Conservation (phyloP, 2,888 invertebrate genomes). For the Catocala fraxini region DNA sequence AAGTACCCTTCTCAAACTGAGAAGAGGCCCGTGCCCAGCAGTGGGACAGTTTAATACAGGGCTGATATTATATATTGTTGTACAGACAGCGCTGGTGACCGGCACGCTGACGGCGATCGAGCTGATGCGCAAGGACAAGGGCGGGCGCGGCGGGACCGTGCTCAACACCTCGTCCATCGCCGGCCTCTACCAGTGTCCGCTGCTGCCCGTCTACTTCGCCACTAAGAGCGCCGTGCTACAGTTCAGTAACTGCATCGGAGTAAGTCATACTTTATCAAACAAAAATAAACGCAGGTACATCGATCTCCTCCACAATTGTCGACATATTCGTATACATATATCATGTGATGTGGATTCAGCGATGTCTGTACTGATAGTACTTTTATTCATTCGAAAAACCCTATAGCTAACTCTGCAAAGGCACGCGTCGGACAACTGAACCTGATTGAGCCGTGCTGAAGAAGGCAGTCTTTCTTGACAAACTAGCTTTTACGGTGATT, state of each 20-base stretch:
- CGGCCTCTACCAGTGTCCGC: conserved; percentile 40
- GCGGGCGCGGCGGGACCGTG: conserved; percentile 60
- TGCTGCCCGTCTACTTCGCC: conserved; percentile 54
- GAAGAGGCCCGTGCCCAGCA: too few relatives aligned
- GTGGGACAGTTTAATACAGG: too few relatives aligned
- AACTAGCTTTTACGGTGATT: too few relatives aligned
- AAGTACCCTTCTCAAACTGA: conserved; percentile 14
- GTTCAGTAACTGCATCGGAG: conserved; percentile 61
- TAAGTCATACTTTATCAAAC: conserved; percentile 35
- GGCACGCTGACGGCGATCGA: conserved; percentile 56
- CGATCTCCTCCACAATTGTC: too few relatives aligned
- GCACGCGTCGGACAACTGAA: too few relatives aligned
- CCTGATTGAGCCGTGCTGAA: too few relatives aligned
- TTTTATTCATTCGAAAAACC: too few relatives aligned
- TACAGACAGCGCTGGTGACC: conserved; percentile 55
- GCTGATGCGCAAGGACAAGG: conserved; percentile 61
- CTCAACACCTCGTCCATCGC: conserved; percentile 62
- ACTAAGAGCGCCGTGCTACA: conserved; percentile 62
- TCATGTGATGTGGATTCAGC: too few relatives aligned
- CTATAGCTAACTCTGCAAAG: too few relatives aligned
- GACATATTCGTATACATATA: too few relatives aligned
- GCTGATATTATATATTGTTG: conserved; percentile 13
- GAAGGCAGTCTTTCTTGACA: too few relatives aligned
- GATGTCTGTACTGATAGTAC: neutral
- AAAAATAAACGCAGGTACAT: neutral